A percentile compares a stretch with the other conserved stretches of the same genome.
Conservation (phyloP, 2,797 vertebrate genomes). For the Trichosurus vulpecula region DNA sequence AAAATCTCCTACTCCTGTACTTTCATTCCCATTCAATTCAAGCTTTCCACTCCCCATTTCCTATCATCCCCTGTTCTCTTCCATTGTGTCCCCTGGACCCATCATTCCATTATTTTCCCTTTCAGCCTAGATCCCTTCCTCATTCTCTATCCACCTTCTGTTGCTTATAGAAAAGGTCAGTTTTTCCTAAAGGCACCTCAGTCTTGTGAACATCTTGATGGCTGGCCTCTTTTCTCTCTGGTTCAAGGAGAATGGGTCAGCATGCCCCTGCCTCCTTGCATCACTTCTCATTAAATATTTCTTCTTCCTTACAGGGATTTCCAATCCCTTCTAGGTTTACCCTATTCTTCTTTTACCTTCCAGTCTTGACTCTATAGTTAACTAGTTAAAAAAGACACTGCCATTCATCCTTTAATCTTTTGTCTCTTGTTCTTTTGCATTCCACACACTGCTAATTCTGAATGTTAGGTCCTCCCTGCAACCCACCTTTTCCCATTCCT, state of each 20-base stretch:
- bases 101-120: background rate
- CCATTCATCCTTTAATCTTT: background rate
- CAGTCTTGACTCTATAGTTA: background rate
- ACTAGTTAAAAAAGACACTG: background rate
- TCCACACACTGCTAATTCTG: background rate
- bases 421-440: background rate
- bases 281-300: background rate
- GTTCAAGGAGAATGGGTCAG: background rate
- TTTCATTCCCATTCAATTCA: background rate
- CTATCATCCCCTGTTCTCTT: background rate
- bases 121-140: background rate
- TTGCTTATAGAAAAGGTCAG: background rate
- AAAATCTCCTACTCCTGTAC: background rate
- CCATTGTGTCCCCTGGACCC: background rate
- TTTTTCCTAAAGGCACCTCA: background rate
- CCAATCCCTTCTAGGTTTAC: background rate
- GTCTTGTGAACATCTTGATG: background rate
- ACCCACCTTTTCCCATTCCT: background rate
- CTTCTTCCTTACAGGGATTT: background rate
- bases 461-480: background rate
- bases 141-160: background rate
- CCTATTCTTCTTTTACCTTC: background rate
- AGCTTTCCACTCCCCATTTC: background rate
- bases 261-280: background rate
- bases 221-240: background rate